Conservation (phyloP, 1,140 invertebrate species). For the Zaprionus nigranus region DNA sequence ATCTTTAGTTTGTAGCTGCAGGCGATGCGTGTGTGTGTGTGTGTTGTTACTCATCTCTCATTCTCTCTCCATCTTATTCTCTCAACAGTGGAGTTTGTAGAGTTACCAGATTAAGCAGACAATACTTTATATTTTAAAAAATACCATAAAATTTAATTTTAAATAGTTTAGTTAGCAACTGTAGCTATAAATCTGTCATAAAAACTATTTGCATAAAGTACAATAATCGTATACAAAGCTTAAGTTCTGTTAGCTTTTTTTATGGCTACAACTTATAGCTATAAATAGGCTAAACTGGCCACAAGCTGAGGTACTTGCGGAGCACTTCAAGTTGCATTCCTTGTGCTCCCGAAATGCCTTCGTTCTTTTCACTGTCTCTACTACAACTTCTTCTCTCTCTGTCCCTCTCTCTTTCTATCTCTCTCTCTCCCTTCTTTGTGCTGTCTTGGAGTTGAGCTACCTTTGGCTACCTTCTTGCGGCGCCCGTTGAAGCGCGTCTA, state of each 20-base stretch:
- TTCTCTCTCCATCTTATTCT: neutral
- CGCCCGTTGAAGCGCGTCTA: constrained; percentile 58
- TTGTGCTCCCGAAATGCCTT: constrained; percentile 9
- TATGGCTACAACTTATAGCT: neutral
- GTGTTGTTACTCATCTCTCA: neutral
- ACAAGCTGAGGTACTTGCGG: neutral
- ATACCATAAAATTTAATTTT: neutral
- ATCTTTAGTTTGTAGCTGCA: neutral
- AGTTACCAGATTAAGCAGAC: neutral
- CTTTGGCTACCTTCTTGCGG: constrained; percentile 39
- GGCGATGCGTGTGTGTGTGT: neutral
- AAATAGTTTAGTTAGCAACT: neutral
- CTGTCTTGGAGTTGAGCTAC: constrained; percentile 8
- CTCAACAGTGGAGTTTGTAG: neutral
- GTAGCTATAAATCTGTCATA: neutral
- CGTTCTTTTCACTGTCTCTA: constrained; percentile 45
- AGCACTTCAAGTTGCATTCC: neutral
- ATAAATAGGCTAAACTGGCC: constrained; percentile 4
- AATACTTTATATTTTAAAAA: neutral
- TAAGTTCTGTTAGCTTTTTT: neutral
- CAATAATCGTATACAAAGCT: neutral
- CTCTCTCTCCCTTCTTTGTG: constrained; percentile 3
- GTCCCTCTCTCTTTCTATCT: neutral
- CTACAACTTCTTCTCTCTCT: neutral
- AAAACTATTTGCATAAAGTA: neutral